A percentile compares a stretch with the other conserved stretches of the same genome.
These are phyloP conservation scores for Distichodus sexfasciatus DNA, from an alignment of 2,797 vertebrate genomes.

Conservation along the genomic window DNA sequence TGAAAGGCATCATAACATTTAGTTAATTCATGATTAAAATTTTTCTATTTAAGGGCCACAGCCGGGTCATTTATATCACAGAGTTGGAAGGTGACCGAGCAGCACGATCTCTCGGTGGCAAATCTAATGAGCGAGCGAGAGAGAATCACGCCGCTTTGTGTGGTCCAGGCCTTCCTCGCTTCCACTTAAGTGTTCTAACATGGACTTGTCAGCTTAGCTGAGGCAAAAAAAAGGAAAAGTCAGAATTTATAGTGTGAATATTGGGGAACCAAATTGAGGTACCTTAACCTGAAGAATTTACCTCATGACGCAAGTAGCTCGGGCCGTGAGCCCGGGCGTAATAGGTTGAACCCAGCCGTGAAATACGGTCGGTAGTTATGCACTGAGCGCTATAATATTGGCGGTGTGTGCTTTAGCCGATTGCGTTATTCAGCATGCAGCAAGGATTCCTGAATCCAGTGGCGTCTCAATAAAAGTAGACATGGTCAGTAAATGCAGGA, in stretches of 20 bases:
- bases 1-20: constrained; percentile 45
- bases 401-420: constrained; percentile 51
- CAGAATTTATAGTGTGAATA: constrained; percentile 32
- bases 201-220: constrained; percentile 2
- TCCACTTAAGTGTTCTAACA: constrained; percentile 28
- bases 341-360: constrained; percentile 22
- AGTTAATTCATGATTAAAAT: constrained; percentile 49
- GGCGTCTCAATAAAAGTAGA: constrained; percentile 59
- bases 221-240: background rate
- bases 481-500: constrained; percentile 47
- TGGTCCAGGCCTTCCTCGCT: constrained; percentile 35
- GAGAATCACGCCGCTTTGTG: constrained; percentile 5
- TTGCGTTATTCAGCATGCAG: constrained; percentile 60
- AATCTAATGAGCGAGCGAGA: background rate
- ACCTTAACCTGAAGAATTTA: constrained; percentile 32
- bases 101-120: constrained; percentile 2
- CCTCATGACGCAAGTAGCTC: constrained; percentile 26
- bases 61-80: constrained; percentile 21
- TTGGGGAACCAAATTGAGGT: constrained; percentile 26
- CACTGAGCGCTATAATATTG: constrained; percentile 52
- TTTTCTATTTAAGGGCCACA: constrained; percentile 45
- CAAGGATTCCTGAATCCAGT: constrained; percentile 63
- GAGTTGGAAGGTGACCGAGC: constrained; percentile 26
- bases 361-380: constrained; percentile 48
- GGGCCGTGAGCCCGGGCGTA: constrained; percentile 2